Evolutionary conservation across 2,888 invertebrate species (phyloP), one percentile per base, ranked within the genome.

Genomic region (Diplolepis rosae): DNA sequence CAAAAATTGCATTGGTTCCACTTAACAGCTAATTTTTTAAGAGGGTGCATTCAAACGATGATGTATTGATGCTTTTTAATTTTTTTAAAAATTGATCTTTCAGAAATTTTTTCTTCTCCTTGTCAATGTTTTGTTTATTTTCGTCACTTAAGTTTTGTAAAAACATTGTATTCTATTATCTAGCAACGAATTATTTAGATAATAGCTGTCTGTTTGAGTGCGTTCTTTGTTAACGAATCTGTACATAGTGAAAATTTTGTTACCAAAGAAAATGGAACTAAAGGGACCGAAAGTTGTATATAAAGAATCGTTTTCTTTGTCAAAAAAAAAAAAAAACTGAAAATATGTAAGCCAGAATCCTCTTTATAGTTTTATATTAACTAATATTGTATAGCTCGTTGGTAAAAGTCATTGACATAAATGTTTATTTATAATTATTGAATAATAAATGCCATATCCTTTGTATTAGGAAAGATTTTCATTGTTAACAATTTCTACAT

Each of bases 371-470:
- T 42, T 45, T 18, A 45, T 1, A 45, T 9, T 74, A 70, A 76
- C 45, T 32, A 52, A 70, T 48, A 68, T 72, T 72, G 52, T 74
- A 76, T 52, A 66, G 42, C 22, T 24, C 1, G 61, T 70, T 65
- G 27, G 39, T 18, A 56, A 4, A 69, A 45, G n/a, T 52, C 65
- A 68, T 18, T 68, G 51, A 13, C 70, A 66, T 67, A 65, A 65
- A 67, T 76, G 70, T 72, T 70, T 77, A 45, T 45, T 45, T 45
- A 45, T 78, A 77, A 79, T 74, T 77, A 77, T 75, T 70, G n/a
- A 28, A 69, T 13, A 54, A 78, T 71, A 73, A 77, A 73, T n/a
- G 77, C 66, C 72, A 45, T 69, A 69, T 22, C 11, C 70, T 73
- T 76, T 76, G 27, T 52, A 42, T 35, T 66, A n/a, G 48, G 45